Evolutionary conservation across 1,140 invertebrate genomes (phyloP).

Genomic region (Eumaeus atala): DNA sequence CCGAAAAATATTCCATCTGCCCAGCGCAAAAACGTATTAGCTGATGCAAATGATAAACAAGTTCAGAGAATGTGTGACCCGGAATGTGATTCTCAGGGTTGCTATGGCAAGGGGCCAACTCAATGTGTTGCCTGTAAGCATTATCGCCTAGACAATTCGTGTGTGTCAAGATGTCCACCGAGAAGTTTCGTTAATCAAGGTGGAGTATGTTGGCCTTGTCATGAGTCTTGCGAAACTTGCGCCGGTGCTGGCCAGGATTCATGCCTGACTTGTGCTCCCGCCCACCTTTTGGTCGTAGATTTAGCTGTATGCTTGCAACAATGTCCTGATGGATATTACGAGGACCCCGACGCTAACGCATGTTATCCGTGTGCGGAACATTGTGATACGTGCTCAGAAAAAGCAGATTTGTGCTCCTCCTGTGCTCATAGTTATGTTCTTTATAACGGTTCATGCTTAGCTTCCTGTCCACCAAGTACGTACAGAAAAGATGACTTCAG

Average conservation of each 20-base stretch:
- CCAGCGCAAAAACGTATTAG: conserved; percentile 67
- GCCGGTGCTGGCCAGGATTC: conserved; percentile 87
- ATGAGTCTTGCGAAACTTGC: conserved; percentile 88
- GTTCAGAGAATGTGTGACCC: conserved; percentile 80
- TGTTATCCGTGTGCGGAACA: conserved; percentile 84
- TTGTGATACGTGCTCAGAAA: conserved; percentile 85
- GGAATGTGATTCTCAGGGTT: conserved; percentile 85
- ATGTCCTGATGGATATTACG: conserved; percentile 89
- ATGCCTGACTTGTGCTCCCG: conserved; percentile 85
- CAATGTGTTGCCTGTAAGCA: conserved; percentile 86
- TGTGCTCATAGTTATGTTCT: conserved; percentile 87
- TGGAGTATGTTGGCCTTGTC: conserved; percentile 85
- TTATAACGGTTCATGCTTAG: conserved; percentile 85
- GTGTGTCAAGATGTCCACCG: conserved; percentile 85
- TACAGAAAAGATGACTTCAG: conserved; percentile 85
- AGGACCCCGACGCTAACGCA: conserved; percentile 80
- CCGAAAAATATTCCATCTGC: conserved; percentile 76
- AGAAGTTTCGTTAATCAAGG: conserved; percentile 85
- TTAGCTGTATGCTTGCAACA: conserved; percentile 86
- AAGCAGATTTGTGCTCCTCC: conserved; percentile 85
- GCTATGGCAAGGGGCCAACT: conserved; percentile 85
- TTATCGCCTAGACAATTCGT: conserved; percentile 85
- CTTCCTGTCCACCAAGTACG: conserved; percentile 85
- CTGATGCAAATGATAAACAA: conserved; percentile 74
- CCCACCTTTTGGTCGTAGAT: conserved; percentile 84